A percentile compares a stretch with the other conserved stretches of the same genome.
phyloP scores from a whole-genome alignment of 2,113 vertebrate genomes.

The Opisthocomus hoazin region DNA sequence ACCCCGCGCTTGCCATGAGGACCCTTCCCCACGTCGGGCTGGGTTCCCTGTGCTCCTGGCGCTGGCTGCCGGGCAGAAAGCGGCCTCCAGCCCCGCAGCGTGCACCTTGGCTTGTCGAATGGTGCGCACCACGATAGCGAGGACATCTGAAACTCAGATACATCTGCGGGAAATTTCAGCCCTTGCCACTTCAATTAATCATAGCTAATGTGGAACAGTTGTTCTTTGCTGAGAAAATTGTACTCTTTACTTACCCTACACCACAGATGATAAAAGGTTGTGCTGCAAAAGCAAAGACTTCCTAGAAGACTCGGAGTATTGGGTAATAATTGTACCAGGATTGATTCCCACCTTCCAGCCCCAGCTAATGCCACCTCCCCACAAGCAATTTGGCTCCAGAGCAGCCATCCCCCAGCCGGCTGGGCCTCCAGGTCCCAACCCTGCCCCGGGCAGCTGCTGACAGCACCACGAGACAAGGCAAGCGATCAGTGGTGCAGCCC shows the following conservation, averaged over 20 bases:
- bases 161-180: not conserved
- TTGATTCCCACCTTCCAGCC: not conserved
- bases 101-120: not conserved
- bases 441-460: not conserved
- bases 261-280: not conserved
- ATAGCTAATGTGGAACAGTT: not conserved
- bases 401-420: not conserved
- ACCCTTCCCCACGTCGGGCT: not conserved
- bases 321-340: not conserved
- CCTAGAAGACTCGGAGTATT: not conserved
- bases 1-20: not conserved
- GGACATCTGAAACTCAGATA: not conserved
- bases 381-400: not conserved
- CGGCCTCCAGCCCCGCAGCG: not conserved
- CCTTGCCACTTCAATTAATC: not conserved
- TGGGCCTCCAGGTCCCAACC: rapidly evolving
- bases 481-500: rapidly evolving
- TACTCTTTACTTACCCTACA: not conserved
- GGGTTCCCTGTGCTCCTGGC: not conserved
- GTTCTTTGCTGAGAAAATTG: not conserved
- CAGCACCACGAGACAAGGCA: rapidly evolving
- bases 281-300: not conserved
- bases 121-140: rapidly evolving
- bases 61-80: not conserved
- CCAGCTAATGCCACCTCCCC: not conserved